Evolutionary conservation across 2,888 invertebrate species (phyloP).

Genomic region (Oscheius onirici): DNA sequence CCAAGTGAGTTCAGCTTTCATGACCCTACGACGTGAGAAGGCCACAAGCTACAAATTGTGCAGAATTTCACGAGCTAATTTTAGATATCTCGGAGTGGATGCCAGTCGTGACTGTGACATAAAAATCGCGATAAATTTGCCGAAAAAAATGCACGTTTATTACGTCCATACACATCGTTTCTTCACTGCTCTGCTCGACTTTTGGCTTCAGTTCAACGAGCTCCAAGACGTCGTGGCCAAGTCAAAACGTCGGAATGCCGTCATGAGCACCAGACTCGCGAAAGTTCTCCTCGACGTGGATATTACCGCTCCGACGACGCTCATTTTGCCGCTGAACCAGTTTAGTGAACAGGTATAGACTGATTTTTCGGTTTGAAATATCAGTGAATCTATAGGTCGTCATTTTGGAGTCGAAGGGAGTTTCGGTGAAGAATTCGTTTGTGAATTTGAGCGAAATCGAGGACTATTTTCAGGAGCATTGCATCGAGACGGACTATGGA

Average conservation of each 20-base stretch:
- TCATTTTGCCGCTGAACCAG: constrained; percentile 64
- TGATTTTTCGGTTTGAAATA: neutral
- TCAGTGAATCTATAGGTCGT: constrained; percentile 36
- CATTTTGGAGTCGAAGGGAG: constrained; percentile 41
- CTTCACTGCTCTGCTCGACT: constrained; percentile 86
- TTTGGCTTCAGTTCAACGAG: constrained; percentile 83
- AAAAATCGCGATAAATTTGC: constrained; percentile 82
- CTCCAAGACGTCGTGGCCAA: constrained; percentile 80
- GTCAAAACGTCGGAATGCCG: constrained; percentile 20
- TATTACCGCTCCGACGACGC: constrained; percentile 44
- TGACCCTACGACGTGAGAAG: neutral
- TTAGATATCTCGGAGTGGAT: constrained; percentile 73
- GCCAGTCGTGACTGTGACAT: constrained; percentile 78
- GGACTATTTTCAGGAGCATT: constrained; percentile 43
- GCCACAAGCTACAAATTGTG: neutral
- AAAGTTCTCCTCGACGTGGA: constrained; percentile 49
- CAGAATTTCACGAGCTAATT: no score
- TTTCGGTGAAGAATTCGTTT: constrained; percentile 56
- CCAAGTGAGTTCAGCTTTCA: constrained; percentile 8
- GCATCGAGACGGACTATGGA: constrained; percentile 47
- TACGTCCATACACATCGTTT: constrained; percentile 82
- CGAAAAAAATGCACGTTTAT: constrained; percentile 73
- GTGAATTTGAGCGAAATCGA: constrained; percentile 32
- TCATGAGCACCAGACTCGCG: constrained; percentile 18
- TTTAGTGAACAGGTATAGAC: constrained; percentile 44